A percentile compares a stretch with the other conserved stretches of the same genome.
phyloP scores from a whole-genome alignment of 92 coral and sea anemone genomes.

The Montipora capitata region DNA sequence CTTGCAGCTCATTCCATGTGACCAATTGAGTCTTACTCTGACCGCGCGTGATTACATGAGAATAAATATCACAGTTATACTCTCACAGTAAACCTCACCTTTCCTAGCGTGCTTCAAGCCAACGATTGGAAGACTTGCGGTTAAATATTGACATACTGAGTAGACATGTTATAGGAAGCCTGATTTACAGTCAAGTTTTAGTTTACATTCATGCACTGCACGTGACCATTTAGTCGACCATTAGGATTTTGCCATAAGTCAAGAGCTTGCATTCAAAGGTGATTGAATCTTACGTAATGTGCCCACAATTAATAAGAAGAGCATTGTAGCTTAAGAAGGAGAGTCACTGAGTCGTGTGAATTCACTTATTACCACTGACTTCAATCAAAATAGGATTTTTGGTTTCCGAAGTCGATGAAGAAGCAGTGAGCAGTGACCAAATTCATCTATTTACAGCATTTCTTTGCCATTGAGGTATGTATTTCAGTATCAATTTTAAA shows the following conservation, averaged over 20 bases:
- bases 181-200: background rate
- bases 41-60: too few species aligned
- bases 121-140: background rate
- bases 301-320: background rate
- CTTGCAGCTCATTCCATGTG: too few species aligned
- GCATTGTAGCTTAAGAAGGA: background rate
- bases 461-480: constrained; percentile 10
- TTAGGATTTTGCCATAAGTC: constrained; percentile 6
- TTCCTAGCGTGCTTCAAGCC: too few species aligned
- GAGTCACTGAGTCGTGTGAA: background rate
- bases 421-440: background rate
- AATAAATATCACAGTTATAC: too few species aligned
- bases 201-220: background rate
- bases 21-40: too few species aligned
- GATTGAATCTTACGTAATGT: background rate
- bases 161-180: background rate
- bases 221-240: constrained; percentile 24
- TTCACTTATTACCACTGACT: background rate
- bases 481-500: background rate
- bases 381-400: background rate
- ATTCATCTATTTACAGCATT: background rate
- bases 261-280: constrained; percentile 23
- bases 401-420: background rate
- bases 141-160: background rate
- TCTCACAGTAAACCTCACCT: too few species aligned